Percentiles rank a stretch among this genome's conserved stretches.
Evolutionary conservation across 2,888 invertebrate genomes (phyloP).

Genomic region (Nesidiocoris tenuis): DNA sequence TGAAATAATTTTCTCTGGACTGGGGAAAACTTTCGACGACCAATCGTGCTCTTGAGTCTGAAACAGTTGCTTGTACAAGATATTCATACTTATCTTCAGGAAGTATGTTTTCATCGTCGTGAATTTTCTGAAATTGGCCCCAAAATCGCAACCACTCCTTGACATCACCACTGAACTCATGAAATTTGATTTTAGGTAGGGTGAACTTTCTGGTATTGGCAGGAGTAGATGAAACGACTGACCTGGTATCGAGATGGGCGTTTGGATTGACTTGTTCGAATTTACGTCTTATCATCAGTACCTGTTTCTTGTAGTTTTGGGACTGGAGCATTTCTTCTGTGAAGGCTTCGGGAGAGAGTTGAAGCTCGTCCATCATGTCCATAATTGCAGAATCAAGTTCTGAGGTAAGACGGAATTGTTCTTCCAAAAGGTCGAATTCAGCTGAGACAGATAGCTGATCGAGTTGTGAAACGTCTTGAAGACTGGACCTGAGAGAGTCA

Average conservation of each 20-base stretch:
- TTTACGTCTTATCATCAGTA: background rate
- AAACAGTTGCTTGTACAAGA: background rate
- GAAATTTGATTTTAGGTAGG: background rate
- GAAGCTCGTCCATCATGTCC: background rate
- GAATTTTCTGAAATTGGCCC: background rate
- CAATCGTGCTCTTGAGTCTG: background rate
- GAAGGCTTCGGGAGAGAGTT: background rate
- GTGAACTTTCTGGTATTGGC: background rate
- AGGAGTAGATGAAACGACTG: background rate
- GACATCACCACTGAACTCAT: background rate
- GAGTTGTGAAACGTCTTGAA: background rate
- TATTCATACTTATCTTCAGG: background rate
- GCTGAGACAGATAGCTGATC: background rate
- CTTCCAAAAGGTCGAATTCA: background rate
- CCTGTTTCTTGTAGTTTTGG: background rate
- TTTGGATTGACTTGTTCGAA: background rate
- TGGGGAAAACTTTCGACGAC: background rate
- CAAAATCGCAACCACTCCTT: conserved; percentile 11
- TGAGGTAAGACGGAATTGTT: background rate
- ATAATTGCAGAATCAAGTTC: background rate
- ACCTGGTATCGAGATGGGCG: background rate
- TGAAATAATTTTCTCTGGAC: background rate
- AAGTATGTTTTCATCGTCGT: background rate
- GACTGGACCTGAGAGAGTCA: background rate
- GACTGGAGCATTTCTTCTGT: background rate